Evolutionary conservation across 2,113 vertebrate genomes (phyloP).

Genomic region (Agelaius phoeniceus): DNA sequence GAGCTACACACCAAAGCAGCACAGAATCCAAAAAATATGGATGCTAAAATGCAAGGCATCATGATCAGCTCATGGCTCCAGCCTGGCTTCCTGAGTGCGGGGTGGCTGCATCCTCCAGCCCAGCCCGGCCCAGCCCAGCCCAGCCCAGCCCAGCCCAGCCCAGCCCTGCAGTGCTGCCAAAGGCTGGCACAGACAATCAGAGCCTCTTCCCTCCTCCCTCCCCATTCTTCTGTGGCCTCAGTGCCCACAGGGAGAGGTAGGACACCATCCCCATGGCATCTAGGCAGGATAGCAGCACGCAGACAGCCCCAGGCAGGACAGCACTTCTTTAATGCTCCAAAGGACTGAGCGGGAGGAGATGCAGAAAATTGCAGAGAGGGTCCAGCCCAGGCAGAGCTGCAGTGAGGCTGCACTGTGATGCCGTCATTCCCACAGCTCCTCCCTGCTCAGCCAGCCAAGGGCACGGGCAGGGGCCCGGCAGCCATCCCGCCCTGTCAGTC

Average conservation of each 20-base stretch:
- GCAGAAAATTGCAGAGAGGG: accelerated
- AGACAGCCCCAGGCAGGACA: neutral
- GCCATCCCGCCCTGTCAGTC: accelerated
- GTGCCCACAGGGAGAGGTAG: neutral
- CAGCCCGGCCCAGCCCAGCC: too few relatives aligned
- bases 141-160: neutral
- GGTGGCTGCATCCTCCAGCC: too few relatives aligned
- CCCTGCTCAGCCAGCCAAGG: neutral
- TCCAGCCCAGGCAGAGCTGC: neutral
- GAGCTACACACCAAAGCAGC: too few relatives aligned
- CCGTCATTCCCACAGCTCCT: neutral
- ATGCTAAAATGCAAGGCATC: too few relatives aligned
- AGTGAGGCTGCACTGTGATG: accelerated
- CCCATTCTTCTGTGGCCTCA: accelerated
- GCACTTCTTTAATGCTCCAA: neutral
- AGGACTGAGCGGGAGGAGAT: neutral
- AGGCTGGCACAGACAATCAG: accelerated
- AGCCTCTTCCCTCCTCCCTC: neutral
- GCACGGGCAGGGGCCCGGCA: accelerated
- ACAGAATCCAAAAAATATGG: too few relatives aligned
- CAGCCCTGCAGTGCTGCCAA: neutral
- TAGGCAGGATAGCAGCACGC: neutral
- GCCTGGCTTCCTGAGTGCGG: too few relatives aligned
- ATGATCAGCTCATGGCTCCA: too few relatives aligned
- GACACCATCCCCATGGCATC: accelerated